A percentile compares a stretch with the other conserved stretches of the same genome.
Conservation (phyloP, 2,113 vertebrate species). For the Cyanoramphus novaezelandiae region DNA sequence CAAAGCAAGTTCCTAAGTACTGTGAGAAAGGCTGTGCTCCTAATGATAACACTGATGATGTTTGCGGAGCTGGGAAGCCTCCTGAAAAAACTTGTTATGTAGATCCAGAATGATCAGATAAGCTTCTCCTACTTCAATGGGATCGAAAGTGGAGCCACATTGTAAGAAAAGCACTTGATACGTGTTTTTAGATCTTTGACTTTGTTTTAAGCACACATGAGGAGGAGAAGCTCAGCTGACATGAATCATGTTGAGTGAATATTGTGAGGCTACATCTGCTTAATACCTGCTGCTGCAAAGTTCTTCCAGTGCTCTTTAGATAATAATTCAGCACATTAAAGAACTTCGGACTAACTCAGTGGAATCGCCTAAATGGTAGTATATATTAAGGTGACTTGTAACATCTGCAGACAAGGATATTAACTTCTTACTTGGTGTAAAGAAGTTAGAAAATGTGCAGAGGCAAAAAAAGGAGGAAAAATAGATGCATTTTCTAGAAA, state of each 20-base stretch:
- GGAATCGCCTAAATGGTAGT: not conserved
- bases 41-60: conserved; percentile 40
- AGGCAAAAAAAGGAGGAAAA: not conserved
- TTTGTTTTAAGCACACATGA: not conserved
- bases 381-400: not conserved
- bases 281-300: not conserved
- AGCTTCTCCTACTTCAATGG: not conserved
- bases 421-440: not conserved
- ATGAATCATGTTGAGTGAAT: not conserved
- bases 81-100: not conserved
- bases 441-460: not conserved
- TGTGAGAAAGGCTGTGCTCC: conserved; percentile 42
- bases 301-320: not conserved
- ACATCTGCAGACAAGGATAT: not conserved
- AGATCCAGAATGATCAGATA: conserved; percentile 30
- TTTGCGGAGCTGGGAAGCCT: conserved; percentile 19
- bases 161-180: not conserved
- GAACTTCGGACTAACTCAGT: not conserved
- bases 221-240: not conserved
- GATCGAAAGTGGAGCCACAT: not conserved
- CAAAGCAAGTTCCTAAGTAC: conserved; percentile 17
- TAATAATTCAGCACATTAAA: not conserved
- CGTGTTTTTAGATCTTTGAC: not conserved
- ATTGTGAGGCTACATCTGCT: not conserved
- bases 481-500: not conserved